Conservation (phyloP, 2,797 vertebrate species). For the Esox lucius region DNA sequence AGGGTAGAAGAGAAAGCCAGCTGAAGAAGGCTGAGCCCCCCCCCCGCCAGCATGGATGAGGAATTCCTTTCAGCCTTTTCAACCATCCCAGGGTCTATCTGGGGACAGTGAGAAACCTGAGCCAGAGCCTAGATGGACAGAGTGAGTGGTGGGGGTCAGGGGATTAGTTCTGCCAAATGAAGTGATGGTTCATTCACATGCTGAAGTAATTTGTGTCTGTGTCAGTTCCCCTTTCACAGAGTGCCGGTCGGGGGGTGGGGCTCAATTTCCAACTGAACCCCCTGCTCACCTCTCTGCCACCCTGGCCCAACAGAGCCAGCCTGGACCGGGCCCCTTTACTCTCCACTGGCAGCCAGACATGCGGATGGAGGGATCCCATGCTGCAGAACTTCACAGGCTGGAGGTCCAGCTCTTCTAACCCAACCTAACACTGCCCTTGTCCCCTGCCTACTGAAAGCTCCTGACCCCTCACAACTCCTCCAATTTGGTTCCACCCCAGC, state of each 20-base stretch:
- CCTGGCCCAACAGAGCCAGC: slow-evolving; percentile 26
- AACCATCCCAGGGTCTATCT: slow-evolving; percentile 37
- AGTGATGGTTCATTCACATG: slow-evolving; percentile 64
- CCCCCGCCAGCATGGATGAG: slow-evolving; percentile 34
- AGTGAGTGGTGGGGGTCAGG: neutral
- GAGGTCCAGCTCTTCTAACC: slow-evolving; percentile 38
- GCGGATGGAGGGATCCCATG: slow-evolving; percentile 38
- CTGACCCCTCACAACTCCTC: slow-evolving; percentile 22
- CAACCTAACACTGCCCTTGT: neutral
- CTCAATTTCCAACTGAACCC: slow-evolving; percentile 35
- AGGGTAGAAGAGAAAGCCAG: slow-evolving; percentile 28
- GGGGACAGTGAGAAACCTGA: slow-evolving; percentile 24
- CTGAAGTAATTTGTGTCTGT: slow-evolving; percentile 64
- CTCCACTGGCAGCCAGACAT: slow-evolving; percentile 65
- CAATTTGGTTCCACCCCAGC: slow-evolving; percentile 42
- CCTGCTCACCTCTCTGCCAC: slow-evolving; percentile 41
- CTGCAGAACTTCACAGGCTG: slow-evolving; percentile 56
- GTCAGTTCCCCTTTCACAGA: slow-evolving; percentile 66
- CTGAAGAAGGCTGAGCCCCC: slow-evolving; percentile 22
- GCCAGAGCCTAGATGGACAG: slow-evolving; percentile 2
- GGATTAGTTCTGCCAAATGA: slow-evolving; percentile 64
- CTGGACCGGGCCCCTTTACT: slow-evolving; percentile 53
- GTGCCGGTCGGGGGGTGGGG: slow-evolving; percentile 33
- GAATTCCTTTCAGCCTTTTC: slow-evolving; percentile 42
- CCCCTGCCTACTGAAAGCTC: slow-evolving; percentile 22